Evolutionary conservation across 2,113 vertebrate genomes (phyloP).

Genomic region (Amazona vittata): DNA sequence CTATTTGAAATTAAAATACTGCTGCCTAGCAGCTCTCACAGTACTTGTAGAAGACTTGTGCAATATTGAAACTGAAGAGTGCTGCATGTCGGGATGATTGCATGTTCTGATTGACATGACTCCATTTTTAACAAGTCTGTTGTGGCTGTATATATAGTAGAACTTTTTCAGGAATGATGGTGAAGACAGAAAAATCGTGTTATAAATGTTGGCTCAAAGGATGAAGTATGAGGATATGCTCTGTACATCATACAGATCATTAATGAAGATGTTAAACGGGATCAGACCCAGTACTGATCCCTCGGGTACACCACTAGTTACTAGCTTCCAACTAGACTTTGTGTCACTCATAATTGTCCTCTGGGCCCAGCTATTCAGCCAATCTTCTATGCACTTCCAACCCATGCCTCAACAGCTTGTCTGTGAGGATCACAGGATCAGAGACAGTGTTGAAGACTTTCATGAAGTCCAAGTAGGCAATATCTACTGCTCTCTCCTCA

Average conservation of each 20-base stretch:
- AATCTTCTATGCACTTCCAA: not conserved
- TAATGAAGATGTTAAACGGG: not conserved
- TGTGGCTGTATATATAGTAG: not conserved
- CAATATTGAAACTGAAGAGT: not conserved
- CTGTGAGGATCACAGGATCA: not conserved
- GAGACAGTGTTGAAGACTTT: not conserved
- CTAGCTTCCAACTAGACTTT: not conserved
- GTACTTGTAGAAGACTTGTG: not conserved
- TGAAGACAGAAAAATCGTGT: not conserved
- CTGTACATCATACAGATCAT: not conserved
- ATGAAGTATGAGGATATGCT: not conserved
- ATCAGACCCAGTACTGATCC: not conserved
- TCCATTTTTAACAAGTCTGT: not conserved
- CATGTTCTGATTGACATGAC: not conserved
- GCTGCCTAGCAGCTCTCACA: not conserved
- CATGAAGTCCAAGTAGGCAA: not conserved
- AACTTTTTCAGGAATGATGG: not conserved
- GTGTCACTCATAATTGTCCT: not conserved
- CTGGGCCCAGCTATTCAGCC: not conserved
- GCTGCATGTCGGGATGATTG: not conserved
- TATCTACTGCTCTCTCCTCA: not conserved
- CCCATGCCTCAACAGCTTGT: not conserved
- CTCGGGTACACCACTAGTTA: not conserved
- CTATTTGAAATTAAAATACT: not conserved
- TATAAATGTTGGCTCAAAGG: not conserved